A percentile compares a stretch with the other conserved stretches of the same genome.
Conservation (phyloP, 2,888 invertebrate genomes). For the Volucella inflata region DNA sequence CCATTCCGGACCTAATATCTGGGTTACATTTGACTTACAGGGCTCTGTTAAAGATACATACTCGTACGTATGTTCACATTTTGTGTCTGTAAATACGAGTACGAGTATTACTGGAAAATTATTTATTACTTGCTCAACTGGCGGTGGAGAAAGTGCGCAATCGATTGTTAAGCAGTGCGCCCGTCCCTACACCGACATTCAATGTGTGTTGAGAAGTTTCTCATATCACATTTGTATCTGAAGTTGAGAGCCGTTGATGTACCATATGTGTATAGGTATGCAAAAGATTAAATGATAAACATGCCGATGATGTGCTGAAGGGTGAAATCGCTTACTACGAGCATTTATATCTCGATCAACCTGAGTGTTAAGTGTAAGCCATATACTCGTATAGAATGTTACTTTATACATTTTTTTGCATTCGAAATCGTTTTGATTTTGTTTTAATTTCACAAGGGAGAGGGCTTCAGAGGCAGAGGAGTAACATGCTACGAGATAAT, state of each 20-base stretch:
- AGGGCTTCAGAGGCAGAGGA: too few species aligned
- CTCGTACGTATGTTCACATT: neutral
- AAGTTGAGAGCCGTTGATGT: neutral
- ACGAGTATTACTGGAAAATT: neutral
- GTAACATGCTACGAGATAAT: constrained; percentile 23
- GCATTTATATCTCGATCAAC: neutral
- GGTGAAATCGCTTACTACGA: constrained; percentile 4
- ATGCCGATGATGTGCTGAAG: constrained; percentile 26
- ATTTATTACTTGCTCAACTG: neutral
- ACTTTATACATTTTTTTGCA: too few species aligned
- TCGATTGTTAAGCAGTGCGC: constrained; percentile 42
- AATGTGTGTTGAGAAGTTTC: neutral
- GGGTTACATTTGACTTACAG: neutral
- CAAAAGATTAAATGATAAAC: neutral
- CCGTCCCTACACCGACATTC: constrained; percentile 46
- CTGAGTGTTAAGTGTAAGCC: too few species aligned
- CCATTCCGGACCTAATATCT: neutral
- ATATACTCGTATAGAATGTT: too few species aligned
- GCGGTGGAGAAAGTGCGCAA: constrained; percentile 20
- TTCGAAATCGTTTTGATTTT: too few species aligned
- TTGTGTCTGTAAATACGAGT: too few species aligned
- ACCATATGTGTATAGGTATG: neutral
- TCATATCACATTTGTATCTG: constrained; percentile 16
- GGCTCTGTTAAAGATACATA: too few species aligned
- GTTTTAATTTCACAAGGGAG: too few species aligned